Percentiles rank a stretch among this genome's conserved stretches.
Evolutionary conservation across 1,140 invertebrate genomes (phyloP).

Genomic region (Anadara kagoshimensis): DNA sequence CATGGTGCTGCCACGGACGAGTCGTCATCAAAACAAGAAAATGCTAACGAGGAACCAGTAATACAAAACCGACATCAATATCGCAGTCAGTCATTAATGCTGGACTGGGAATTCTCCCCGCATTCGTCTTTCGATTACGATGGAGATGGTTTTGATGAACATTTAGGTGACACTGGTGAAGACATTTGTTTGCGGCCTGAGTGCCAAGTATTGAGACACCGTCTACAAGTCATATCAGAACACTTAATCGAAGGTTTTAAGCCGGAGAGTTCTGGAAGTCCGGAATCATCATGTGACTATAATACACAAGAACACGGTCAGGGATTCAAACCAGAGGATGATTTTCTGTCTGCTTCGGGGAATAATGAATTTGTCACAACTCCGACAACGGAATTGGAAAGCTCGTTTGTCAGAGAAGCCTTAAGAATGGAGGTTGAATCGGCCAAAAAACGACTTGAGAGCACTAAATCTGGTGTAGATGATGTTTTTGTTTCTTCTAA

Average conservation of each 20-base stretch:
- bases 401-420: constrained; percentile 21
- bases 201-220: constrained; percentile 29
- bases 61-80: constrained; percentile 1
- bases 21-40: neutral
- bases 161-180: neutral
- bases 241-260: constrained; percentile 7
- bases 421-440: constrained; percentile 13
- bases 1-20: constrained; percentile 5
- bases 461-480: no score
- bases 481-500: no score
- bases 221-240: no score
- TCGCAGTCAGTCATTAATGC: constrained; percentile 17
- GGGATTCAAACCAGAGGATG: constrained; percentile 8
- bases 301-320: neutral
- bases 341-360: neutral
- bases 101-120: constrained; percentile 43
- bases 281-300: neutral
- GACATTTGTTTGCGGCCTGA: constrained; percentile 15
- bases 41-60: neutral
- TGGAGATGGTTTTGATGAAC: constrained; percentile 24
- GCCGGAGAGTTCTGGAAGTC: constrained; percentile 1
- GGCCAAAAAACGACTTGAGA: no score
- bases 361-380: constrained; percentile 2
- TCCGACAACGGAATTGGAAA: constrained; percentile 30
- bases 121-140: constrained; percentile 37